Percentiles rank a stretch among this genome's conserved stretches.
phyloP scores from a whole-genome alignment of 2,113 vertebrate genomes.

The Daboia siamensis region DNA sequence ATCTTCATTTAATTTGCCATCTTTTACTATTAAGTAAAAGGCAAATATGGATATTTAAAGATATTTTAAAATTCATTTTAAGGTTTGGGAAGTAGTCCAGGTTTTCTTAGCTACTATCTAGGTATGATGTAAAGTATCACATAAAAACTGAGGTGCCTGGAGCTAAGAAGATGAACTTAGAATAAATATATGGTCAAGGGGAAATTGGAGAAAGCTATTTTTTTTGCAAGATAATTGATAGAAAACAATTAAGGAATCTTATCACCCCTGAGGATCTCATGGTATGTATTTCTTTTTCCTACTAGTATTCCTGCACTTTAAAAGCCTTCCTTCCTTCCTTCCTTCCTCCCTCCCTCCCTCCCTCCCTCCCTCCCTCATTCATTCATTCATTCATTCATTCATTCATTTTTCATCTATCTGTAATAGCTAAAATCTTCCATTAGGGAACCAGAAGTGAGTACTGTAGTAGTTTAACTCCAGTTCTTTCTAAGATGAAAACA shows the following conservation, averaged over 20 bases:
- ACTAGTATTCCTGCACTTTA: not conserved
- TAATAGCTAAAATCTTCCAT: not conserved
- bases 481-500: not conserved
- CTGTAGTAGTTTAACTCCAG: not conserved
- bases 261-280: not conserved
- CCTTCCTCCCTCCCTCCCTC: too few species aligned
- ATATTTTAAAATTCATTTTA: conserved; percentile 20
- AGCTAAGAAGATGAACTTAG: not conserved
- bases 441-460: not conserved
- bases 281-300: not conserved
- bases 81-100: conserved; percentile 8
- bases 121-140: conserved; percentile 7
- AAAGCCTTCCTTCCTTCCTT: not conserved
- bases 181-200: conserved; percentile 19
- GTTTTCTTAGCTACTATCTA: conserved; percentile 16
- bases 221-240: not conserved
- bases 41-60: conserved; percentile 33
- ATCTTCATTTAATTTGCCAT: not conserved
- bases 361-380: too few species aligned
- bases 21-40: conserved; percentile 19
- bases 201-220: not conserved
- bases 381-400: not conserved
- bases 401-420: not conserved
- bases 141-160: conserved; percentile 6
- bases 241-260: not conserved